These are phyloP conservation scores for Premnoplex brunnescens DNA, from an alignment of 2,797 vertebrate genomes.

Conservation along the genomic window DNA sequence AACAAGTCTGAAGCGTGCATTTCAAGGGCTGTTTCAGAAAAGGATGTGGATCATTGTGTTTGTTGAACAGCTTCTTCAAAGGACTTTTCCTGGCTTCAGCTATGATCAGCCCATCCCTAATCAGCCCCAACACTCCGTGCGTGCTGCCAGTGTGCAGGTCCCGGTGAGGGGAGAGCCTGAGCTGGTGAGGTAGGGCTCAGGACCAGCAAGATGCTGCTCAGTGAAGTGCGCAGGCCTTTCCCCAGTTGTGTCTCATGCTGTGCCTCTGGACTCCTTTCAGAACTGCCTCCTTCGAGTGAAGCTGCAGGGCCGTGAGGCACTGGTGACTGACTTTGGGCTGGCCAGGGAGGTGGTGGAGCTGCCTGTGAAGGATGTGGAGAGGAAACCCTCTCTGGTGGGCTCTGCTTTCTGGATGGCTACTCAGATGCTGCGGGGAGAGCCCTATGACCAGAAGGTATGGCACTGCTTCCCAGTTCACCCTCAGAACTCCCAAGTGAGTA, in stretches of 20 bases:
- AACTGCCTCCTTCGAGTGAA: constrained; percentile 87
- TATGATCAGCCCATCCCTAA: neutral
- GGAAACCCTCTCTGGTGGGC: constrained; percentile 88
- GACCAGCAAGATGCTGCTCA: accelerated
- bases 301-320: constrained; percentile 79
- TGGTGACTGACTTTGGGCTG: constrained; percentile 89
- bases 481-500: accelerated
- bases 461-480: neutral
- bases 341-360: constrained; percentile 87
- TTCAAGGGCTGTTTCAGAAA: too few relatives aligned
- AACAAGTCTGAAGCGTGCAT: too few relatives aligned
- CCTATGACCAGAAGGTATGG: constrained; percentile 85
- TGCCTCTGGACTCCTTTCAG: constrained; percentile 58
- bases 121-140: neutral
- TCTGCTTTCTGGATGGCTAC: constrained; percentile 93
- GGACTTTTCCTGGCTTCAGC: neutral
- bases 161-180: neutral
- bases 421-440: constrained; percentile 89
- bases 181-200: neutral
- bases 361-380: constrained; percentile 77
- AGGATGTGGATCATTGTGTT: too few relatives aligned
- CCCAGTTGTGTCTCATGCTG: neutral
- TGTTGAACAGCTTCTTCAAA: neutral
- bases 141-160: neutral
- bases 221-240: neutral